Base-by-base conservation (phyloP, 2,888 invertebrate species). In the Leucophenga montana region DNA sequence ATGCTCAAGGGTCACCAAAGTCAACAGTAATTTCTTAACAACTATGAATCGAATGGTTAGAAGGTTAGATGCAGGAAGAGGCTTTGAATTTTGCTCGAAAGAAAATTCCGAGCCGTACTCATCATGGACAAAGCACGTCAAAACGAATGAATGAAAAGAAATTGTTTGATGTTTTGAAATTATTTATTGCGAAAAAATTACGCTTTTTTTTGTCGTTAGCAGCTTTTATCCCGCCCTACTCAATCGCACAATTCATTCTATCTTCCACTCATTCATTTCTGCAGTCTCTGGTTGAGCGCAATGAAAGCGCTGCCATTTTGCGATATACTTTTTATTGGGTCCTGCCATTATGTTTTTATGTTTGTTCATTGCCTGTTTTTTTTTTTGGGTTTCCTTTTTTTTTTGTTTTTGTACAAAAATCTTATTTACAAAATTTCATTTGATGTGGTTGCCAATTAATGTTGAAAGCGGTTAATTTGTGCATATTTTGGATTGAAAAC, bases 1-100 rank as follows among this genome's bases (percentile, higher is more conserved):
- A 66, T 56, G 67, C 67, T 67, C 67, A 67, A 57, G 57, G 67
- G 57, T 57, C 67, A 67, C 56, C 14, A 46, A 56, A 67, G 67
- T 67, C 67, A 67, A 56, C 54, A 66, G 22, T 22, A 44, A 56
- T 66, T 66, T 54, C 46, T 64, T 22, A 48, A 20, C 62, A 48
- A 64, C 3, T 39, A 3, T 1, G 11, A 39, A 39, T 39, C 11
- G 8, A 11, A 39, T 64, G n/a, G 27, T 20, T 14, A 22, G 22
- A 1, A 50, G 50, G 50, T 8, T 1, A 50, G n/a, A 8, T 50
- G 50, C n/a, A 22, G 57, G 20, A 18, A 20, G 16, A 18, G 18
- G 6, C 1, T 16, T 4, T 13, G 20, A 56, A 56, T 1, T 66
- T 65, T 66, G 57, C 39, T 39, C 39, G 8, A 46, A 50, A 50